Conservation (phyloP, 1,140 invertebrate genomes). For the Drosophila azteca region DNA sequence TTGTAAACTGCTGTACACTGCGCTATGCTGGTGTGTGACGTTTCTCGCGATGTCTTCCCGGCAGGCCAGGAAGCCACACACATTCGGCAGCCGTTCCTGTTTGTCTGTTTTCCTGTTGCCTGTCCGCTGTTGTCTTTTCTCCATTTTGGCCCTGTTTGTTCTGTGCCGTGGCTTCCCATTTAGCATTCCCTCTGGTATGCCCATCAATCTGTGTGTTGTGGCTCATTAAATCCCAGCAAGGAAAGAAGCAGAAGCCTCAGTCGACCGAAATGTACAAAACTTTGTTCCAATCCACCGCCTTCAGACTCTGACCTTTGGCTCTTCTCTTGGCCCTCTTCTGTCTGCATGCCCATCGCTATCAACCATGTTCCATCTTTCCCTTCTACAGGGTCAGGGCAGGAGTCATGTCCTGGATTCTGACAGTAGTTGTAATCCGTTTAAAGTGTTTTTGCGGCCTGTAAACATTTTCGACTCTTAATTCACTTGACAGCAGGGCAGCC, state of each 20-base stretch:
- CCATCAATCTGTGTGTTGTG: constrained; percentile 42
- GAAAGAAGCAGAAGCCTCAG: neutral
- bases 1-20: no score
- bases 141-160: constrained; percentile 14
- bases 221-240: constrained; percentile 44
- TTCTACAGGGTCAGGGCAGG: neutral
- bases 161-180: no score
- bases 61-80: no score
- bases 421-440: constrained; percentile 56
- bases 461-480: constrained; percentile 65
- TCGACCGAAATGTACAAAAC: constrained; percentile 5
- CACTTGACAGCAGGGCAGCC: constrained; percentile 25
- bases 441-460: constrained; percentile 58
- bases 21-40: no score
- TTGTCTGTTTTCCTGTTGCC: constrained; percentile 12
- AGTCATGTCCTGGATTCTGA: neutral
- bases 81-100: neutral
- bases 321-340: neutral
- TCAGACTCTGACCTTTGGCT: constrained; percentile 20
- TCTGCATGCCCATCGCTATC: neutral
- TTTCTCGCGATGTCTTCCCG: no score
- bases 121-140: constrained; percentile 2
- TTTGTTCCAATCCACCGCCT: constrained; percentile 14
- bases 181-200: neutral
- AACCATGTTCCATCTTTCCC: neutral